Conservation (phyloP, 2,888 invertebrate genomes). For the Yponomeuta evonymella region DNA sequence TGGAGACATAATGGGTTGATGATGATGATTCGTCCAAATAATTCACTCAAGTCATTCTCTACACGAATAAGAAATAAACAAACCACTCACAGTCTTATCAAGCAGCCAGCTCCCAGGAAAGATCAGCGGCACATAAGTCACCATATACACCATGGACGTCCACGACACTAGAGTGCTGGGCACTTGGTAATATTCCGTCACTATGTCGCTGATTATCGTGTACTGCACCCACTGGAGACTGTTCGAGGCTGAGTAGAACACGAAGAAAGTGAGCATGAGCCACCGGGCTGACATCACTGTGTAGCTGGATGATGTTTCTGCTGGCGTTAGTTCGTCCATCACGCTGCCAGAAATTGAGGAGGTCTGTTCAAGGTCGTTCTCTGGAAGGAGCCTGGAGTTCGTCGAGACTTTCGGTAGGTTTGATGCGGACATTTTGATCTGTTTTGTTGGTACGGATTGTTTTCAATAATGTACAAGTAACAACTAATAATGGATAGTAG, state of each 20-base stretch:
- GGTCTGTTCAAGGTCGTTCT: conserved; percentile 29
- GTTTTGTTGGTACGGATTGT: no score
- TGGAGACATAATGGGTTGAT: no score
- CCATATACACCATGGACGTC: conserved; percentile 99
- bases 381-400: conserved; percentile 28
- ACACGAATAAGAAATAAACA: background rate
- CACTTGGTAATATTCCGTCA: conserved; percentile 84
- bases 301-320: background rate
- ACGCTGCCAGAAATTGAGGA: conserved; percentile 42
- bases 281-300: conserved; percentile 74
- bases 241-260: conserved; percentile 91
- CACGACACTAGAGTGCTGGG: conserved; percentile 86
- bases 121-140: conserved; percentile 96
- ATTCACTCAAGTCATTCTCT: no score
- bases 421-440: background rate
- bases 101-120: conserved; percentile 97
- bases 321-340: conserved; percentile 35
- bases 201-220: conserved; percentile 90
- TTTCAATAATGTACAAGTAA: no score
- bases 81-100: conserved; percentile 88
- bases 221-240: conserved; percentile 98
- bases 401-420: conserved; percentile 21
- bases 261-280: conserved; percentile 88
- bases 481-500: no score
- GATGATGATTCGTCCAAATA: no score